Evolutionary conservation across 2,797 vertebrate species (phyloP).

Genomic region (Picus viridis): DNA sequence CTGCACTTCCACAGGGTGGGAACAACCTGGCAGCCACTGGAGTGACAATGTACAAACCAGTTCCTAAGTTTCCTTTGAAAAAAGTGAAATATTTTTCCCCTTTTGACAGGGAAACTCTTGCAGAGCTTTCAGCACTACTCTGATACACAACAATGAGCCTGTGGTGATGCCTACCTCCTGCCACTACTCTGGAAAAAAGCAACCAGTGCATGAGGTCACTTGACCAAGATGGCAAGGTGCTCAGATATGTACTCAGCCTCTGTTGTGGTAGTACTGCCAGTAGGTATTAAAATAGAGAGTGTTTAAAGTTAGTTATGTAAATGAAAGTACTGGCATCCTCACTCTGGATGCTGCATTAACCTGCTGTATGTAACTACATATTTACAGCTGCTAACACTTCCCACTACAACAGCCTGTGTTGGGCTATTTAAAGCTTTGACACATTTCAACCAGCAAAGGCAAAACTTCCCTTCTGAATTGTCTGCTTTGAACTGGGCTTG

Average conservation of each 20-base stretch:
- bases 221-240: not conserved
- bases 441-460: not conserved
- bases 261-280: rapidly evolving
- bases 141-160: rapidly evolving
- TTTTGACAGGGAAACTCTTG: not conserved
- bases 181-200: not conserved
- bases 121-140: not conserved
- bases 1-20: not conserved
- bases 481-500: not conserved
- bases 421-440: constrained; percentile 14
- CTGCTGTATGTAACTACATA: not conserved
- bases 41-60: not conserved
- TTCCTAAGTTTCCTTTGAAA: not conserved
- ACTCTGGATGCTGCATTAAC: constrained; percentile 2
- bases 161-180: not conserved
- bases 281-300: not conserved
- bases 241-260: not conserved
- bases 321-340: not conserved
- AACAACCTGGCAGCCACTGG: not conserved
- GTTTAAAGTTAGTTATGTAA: not conserved
- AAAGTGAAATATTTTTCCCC: not conserved
- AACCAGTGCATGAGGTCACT: not conserved
- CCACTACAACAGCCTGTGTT: not conserved
- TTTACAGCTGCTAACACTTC: constrained; percentile 27
- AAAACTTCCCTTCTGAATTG: constrained; percentile 1